A percentile compares a stretch with the other conserved stretches of the same genome.
Conservation (phyloP, 2,797 vertebrate species). For the Takifugu rubripes region DNA sequence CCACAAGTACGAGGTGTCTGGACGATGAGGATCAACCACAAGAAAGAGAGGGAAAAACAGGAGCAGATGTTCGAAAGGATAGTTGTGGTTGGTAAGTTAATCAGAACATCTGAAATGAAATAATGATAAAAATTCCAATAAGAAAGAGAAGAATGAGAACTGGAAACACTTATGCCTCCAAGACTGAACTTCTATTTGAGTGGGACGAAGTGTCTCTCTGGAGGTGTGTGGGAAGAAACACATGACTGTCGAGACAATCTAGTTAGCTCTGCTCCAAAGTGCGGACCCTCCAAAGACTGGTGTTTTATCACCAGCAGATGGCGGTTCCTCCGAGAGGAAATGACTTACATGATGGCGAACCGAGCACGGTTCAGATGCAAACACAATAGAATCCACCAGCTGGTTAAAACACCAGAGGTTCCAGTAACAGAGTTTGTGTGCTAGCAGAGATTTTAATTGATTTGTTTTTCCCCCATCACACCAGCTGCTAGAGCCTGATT, state of each 20-base stretch:
- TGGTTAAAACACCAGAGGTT: slow-evolving; percentile 55
- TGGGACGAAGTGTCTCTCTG: too few relatives aligned
- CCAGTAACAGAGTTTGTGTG: background rate
- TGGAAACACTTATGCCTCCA: too few relatives aligned
- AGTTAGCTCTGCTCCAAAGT: slow-evolving; percentile 17
- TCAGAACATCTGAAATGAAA: too few relatives aligned
- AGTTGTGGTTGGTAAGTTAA: too few relatives aligned
- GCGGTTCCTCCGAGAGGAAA: slow-evolving; percentile 42
- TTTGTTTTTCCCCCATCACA: slow-evolving; percentile 32
- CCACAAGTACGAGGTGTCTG: too few relatives aligned
- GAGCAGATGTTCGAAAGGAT: too few relatives aligned
- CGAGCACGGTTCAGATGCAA: slow-evolving; percentile 32
- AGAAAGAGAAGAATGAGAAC: too few relatives aligned
- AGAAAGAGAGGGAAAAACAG: too few relatives aligned
- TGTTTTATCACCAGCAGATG: slow-evolving; percentile 55
- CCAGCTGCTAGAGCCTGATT: slow-evolving; percentile 60
- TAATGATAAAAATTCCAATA: too few relatives aligned
- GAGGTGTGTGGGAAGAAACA: slow-evolving; percentile 1
- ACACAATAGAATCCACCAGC: slow-evolving; percentile 56
- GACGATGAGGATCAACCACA: too few relatives aligned
- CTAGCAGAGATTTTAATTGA: background rate
- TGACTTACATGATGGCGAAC: slow-evolving; percentile 46
- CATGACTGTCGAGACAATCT: slow-evolving; percentile 31
- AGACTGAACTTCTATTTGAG: too few relatives aligned
- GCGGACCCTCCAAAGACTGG: slow-evolving; percentile 7